Percentiles rank a stretch among this genome's conserved stretches.
phyloP scores from a whole-genome alignment of 1,140 invertebrate genomes.

The Gryon sp. region DNA sequence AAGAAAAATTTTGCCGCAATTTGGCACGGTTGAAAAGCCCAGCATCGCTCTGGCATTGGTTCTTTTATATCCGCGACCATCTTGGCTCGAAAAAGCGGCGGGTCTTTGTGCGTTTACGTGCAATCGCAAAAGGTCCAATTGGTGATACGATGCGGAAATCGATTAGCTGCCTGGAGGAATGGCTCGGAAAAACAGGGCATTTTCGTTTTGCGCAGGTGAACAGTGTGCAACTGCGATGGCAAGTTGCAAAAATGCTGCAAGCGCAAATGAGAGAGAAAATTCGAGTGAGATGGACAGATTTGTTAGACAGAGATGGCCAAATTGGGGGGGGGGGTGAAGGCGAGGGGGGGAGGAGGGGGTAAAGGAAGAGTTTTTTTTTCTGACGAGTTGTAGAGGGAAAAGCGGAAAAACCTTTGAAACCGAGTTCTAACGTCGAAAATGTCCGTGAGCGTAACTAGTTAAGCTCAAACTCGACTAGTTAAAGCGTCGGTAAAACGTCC shows the following conservation, averaged over 20 bases:
- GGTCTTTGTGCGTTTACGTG: conserved; percentile 51
- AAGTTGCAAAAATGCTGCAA: too few relatives aligned
- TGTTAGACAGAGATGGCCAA: too few relatives aligned
- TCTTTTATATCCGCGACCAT: too few relatives aligned
- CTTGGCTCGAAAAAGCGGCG: conserved; percentile 36
- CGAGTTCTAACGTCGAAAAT: conserved; percentile 2
- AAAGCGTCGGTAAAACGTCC: conserved; percentile 18
- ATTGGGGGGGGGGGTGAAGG: too few relatives aligned
- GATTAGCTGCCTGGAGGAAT: conserved; percentile 40
- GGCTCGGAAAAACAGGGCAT: conserved; percentile 31
- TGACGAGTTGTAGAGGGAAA: too few relatives aligned
- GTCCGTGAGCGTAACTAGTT: too few relatives aligned
- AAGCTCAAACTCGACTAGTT: conserved; percentile 8
- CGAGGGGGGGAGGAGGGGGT: too few relatives aligned
- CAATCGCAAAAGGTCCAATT: conserved; percentile 61
- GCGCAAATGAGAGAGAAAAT: too few relatives aligned
- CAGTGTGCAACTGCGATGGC: background rate
- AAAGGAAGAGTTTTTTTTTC: too few relatives aligned
- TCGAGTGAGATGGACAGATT: too few relatives aligned
- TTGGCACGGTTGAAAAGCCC: background rate
- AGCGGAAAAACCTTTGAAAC: conserved; percentile 40
- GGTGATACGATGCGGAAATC: conserved; percentile 54
- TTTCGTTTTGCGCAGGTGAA: conserved; percentile 41
- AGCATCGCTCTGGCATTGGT: too few relatives aligned
- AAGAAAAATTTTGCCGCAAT: too few relatives aligned